Evolutionary conservation across 2,113 vertebrate species (phyloP).

Genomic region (Ia io): DNA sequence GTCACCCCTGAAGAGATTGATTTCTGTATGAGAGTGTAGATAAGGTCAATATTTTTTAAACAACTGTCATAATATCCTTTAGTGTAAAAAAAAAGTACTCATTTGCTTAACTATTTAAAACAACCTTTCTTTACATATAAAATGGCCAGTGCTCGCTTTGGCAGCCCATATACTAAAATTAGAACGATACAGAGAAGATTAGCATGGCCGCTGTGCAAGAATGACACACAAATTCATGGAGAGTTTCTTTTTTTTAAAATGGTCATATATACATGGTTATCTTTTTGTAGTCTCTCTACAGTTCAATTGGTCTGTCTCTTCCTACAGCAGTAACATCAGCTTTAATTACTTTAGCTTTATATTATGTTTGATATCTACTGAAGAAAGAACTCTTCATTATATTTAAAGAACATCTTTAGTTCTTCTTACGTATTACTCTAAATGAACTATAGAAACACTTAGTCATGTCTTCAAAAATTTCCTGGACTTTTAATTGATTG

Average conservation of each 20-base stretch:
- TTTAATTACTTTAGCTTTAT: neutral
- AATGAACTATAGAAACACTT: neutral
- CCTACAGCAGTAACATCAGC: neutral
- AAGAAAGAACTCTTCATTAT: neutral
- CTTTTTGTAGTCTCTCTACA: neutral
- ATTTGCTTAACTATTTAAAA: slow-evolving; percentile 6
- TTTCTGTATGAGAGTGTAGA: neutral
- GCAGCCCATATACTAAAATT: too few relatives aligned
- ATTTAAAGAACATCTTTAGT: neutral
- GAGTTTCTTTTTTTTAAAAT: neutral
- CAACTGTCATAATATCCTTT: neutral
- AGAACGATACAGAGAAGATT: too few relatives aligned
- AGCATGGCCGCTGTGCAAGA: too few relatives aligned
- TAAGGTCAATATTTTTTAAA: neutral
- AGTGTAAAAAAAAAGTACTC: neutral
- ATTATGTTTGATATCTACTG: neutral
- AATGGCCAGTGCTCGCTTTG: neutral
- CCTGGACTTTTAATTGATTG: neutral
- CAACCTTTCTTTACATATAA: neutral
- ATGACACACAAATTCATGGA: too few relatives aligned
- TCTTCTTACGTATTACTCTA: neutral
- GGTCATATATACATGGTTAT: neutral
- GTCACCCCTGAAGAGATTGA: neutral
- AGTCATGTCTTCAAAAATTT: neutral
- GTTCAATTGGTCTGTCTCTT: neutral